These are phyloP conservation scores for Mobula birostris DNA, from an alignment of 2,113 vertebrate species.

Conservation along the genomic window DNA sequence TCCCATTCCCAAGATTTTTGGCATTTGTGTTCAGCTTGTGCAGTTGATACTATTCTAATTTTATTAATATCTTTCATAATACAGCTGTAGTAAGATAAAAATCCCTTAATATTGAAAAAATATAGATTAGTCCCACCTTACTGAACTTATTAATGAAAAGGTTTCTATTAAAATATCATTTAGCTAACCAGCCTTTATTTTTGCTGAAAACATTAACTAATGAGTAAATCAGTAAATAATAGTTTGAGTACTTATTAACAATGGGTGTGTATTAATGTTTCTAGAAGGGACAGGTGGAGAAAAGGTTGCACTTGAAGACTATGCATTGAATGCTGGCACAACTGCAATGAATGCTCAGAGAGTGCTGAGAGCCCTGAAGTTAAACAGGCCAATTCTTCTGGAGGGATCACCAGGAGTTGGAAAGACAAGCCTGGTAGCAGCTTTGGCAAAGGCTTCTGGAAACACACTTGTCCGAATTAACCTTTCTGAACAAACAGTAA, in stretches of 20 bases:
- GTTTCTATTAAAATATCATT: no score
- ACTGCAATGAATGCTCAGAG: slow-evolving; percentile 87
- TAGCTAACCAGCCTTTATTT: no score
- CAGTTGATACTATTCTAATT: neutral
- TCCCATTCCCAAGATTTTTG: no score
- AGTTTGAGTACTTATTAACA: neutral
- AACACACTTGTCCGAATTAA: slow-evolving; percentile 89
- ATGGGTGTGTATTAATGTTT: neutral
- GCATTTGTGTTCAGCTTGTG: no score
- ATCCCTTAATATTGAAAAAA: no score
- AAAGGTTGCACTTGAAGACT: slow-evolving; percentile 61
- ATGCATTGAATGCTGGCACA: slow-evolving; percentile 80
- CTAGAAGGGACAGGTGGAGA: neutral
- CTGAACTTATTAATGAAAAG: no score
- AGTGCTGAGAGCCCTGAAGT: slow-evolving; percentile 78
- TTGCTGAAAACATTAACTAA: no score
- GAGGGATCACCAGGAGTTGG: slow-evolving; percentile 95
- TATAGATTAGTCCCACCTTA: no score
- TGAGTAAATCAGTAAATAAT: neutral
- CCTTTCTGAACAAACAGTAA: slow-evolving; percentile 92
- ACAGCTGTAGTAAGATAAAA: neutral
- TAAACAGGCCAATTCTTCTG: slow-evolving; percentile 81
- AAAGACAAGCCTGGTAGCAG: slow-evolving; percentile 89
- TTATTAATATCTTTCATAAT: neutral
- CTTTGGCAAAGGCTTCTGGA: slow-evolving; percentile 85